Percentiles rank a stretch among this genome's conserved stretches.
Evolutionary conservation across 2,888 invertebrate genomes (phyloP).

Genomic region (Himalopsyche tibetana): DNA sequence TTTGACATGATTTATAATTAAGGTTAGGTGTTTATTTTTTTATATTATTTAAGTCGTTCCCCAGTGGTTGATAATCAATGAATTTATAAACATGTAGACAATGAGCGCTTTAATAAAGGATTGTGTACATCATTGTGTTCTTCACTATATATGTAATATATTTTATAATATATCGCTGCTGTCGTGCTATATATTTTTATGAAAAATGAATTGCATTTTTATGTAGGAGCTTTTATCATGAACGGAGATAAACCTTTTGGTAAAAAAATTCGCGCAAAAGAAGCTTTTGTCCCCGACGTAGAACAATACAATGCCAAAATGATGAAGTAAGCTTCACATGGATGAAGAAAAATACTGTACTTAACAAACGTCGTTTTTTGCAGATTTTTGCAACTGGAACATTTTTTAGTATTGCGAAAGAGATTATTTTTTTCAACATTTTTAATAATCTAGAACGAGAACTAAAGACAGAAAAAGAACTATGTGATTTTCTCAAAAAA

Average conservation of each 20-base stretch:
- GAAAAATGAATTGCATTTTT: constrained; percentile 34
- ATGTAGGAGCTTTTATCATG: background rate
- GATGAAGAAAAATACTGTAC: too few relatives aligned
- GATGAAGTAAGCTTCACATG: background rate
- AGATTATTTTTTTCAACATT: too few relatives aligned
- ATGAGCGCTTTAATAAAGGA: background rate
- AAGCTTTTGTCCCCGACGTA: background rate
- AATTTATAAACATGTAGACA: background rate
- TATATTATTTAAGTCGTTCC: too few relatives aligned
- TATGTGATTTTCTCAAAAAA: too few relatives aligned
- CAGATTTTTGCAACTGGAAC: too few relatives aligned
- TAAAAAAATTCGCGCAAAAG: background rate
- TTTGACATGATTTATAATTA: too few relatives aligned
- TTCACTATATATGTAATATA: background rate
- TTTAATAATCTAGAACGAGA: too few relatives aligned
- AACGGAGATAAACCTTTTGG: constrained; percentile 7
- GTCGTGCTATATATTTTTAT: background rate
- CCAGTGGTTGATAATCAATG: too few relatives aligned
- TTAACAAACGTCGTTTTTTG: too few relatives aligned
- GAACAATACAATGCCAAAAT: background rate
- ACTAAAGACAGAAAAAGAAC: too few relatives aligned
- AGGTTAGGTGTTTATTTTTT: too few relatives aligned
- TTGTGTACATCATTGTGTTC: background rate
- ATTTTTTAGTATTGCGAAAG: too few relatives aligned
- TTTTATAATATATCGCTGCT: background rate